Evolutionary conservation across 1,140 invertebrate genomes (phyloP).

Genomic region (Leucophenga varia): DNA sequence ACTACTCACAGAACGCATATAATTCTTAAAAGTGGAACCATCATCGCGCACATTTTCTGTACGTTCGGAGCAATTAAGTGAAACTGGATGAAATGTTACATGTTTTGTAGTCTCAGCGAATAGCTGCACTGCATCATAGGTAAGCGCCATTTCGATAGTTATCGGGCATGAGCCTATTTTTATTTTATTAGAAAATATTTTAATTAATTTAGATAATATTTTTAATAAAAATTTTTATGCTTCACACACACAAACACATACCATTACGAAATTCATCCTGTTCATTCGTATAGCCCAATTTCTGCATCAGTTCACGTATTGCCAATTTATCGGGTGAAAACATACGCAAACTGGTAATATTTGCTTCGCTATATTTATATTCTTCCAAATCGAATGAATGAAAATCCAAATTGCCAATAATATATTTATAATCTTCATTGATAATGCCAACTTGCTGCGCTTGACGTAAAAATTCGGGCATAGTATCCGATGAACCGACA

Average conservation of each 20-base stretch:
- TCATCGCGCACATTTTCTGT: slow-evolving; percentile 45
- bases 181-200: not conserved
- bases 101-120: slow-evolving; percentile 62
- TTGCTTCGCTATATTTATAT: slow-evolving; percentile 76
- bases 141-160: slow-evolving; percentile 71
- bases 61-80: slow-evolving; percentile 63
- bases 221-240: not conserved
- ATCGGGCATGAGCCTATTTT: slow-evolving; percentile 54
- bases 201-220: not conserved
- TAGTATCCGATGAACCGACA: slow-evolving; percentile 69
- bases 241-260: slow-evolving; percentile 58
- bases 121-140: slow-evolving; percentile 76
- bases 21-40: slow-evolving; percentile 82
- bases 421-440: slow-evolving; percentile 72
- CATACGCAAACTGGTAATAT: slow-evolving; percentile 77
- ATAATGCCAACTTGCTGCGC: slow-evolving; percentile 84
- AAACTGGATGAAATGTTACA: slow-evolving; percentile 33
- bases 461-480: slow-evolving; percentile 66
- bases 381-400: slow-evolving; percentile 77
- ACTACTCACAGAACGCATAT: slow-evolving; percentile 64
- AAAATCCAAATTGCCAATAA: slow-evolving; percentile 79
- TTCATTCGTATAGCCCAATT: slow-evolving; percentile 57
- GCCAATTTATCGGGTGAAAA: slow-evolving; percentile 62
- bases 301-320: slow-evolving; percentile 35
- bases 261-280: slow-evolving; percentile 56